Evolutionary conservation across 1,140 invertebrate genomes (phyloP).

Genomic region (Drosophila mayri): DNA sequence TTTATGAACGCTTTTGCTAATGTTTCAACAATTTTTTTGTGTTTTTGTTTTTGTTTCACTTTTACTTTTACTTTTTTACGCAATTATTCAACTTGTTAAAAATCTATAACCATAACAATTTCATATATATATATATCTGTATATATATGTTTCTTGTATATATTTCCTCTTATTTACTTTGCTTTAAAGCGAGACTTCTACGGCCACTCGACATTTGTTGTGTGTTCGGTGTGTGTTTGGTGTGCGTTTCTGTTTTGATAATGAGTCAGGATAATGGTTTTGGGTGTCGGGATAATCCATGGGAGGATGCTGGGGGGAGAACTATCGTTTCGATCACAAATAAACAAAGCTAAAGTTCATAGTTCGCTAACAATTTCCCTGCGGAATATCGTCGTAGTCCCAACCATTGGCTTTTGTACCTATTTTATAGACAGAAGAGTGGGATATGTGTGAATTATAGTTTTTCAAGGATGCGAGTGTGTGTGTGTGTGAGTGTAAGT

Average conservation of each 20-base stretch:
- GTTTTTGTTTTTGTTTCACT: conserved; percentile 66
- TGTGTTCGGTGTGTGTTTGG: conserved; percentile 32
- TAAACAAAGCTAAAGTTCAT: conserved; percentile 13
- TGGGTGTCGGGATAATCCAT: neutral
- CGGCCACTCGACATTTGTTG: conserved; percentile 64
- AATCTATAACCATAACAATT: conserved; percentile 84
- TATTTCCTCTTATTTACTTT: conserved; percentile 69
- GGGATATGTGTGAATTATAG: conserved; percentile 60
- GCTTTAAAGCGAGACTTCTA: conserved; percentile 74
- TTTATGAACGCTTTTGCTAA: conserved; percentile 76
- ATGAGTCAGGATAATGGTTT: conserved; percentile 33
- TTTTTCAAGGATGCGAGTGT: conserved; percentile 6
- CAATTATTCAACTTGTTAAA: conserved; percentile 84
- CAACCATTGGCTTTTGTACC: conserved; percentile 24
- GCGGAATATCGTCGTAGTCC: conserved; percentile 15
- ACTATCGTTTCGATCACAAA: conserved; percentile 29
- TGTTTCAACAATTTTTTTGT: conserved; percentile 81
- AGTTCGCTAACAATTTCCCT: conserved; percentile 20
- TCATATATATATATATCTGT: conserved; percentile 70
- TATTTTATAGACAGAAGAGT: conserved; percentile 41
- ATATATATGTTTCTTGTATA: conserved; percentile 64
- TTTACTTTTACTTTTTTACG: conserved; percentile 59
- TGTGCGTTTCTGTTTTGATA: conserved; percentile 20
- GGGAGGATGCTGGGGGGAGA: neutral
- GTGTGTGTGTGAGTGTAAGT: conserved; percentile 22